Evolutionary conservation across 2,888 invertebrate species (phyloP), one percentile per base, ranked within the genome.

Genomic region (Cremastinae sp.): DNA sequence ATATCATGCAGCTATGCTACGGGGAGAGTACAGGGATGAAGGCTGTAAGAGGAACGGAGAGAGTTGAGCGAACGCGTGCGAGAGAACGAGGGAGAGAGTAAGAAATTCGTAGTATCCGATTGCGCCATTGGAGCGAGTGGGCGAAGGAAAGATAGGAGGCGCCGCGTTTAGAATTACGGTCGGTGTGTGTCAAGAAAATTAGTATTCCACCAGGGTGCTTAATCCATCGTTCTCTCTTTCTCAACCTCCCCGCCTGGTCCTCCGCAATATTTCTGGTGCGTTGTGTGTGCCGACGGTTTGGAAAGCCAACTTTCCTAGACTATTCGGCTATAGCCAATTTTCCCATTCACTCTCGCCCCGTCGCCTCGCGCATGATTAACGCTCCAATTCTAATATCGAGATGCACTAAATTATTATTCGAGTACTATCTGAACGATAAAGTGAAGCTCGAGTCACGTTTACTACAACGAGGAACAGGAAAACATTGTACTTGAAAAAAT

Each of bases 121-220:
- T 56, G 61, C 43, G 22, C 14, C 49, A 18, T 43, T 28, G 59
- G 49, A 39, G 58, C 35, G 61, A 18, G 35, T n/a, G 47, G 49
- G 8, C 43, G 22, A 16, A 28, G 28, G 28, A 28, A 45, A 49
- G 56, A 39, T 51, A 22, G 68, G 35, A 14, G 41, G 41, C 45
- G 41, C 41, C 35, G 49, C 70, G 65, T 70, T 78, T 78, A 62
- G 74, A 78, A 78, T 78, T 74, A 78, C 74, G 74, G 62, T 78
- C 56, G 62, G 66, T 75, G 56, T 77, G 59, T 73, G 72, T 79
- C 37, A 65, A 72, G 64, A 68, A 78, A 82, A 85, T 84, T 84
- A 83, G 80, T 82, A 84, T 84, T 83, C 79, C 75, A 74, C 65
- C 51, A 65, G 49, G 61, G 58, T 66, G 75, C 77, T 81, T 66